Base-by-base conservation (phyloP, 2,113 vertebrate genomes). In the Platycercus adscitus region DNA sequence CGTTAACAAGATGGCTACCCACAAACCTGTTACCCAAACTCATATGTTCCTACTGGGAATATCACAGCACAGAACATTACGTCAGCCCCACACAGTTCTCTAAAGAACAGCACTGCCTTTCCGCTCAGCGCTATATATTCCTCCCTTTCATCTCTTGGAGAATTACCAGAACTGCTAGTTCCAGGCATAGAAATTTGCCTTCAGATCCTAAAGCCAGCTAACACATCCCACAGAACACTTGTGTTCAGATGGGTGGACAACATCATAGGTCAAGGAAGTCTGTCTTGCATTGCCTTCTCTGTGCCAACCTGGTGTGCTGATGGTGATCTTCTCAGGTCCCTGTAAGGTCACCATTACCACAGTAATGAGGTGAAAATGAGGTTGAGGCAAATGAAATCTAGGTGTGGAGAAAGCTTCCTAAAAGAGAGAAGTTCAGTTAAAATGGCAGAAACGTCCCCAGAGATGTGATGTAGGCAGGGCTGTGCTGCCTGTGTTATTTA, bases 41-140 rank as follows among this genome's bases (percentile, higher is more conserved):
- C 96, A 79, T 79, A 88, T 46, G 88, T 94, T 97, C 95, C 96
- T 79, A 20, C 61, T 63, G 96, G 93, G 93, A 97, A 89, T 95
- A 94, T 93, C 92, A 13, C 0, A 69, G 61, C 92, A 41, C 82
- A 37, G 92, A 92, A 23, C 83, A 92, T 94, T 86, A 93, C 56
- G 0, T 97, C 96, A 96, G 61, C 80, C 92, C 56, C 88, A 69
- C 82, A 37, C 83, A 46, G 69, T 76, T 89, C 80, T 68, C 52
- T 29, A 13, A 61, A 61, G 79, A 83, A 60, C 76, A 39, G 79
- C 88, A 58, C 82, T 93, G 71, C 93, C 92, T 94, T 96, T 91
- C 94, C 39, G 2, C 88, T 58, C 72, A 0, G 50, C 1, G 2
- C 79, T 76, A 4, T 19, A 12, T 81, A 39, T 68, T 95, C 80